Conservation (phyloP, 92 coral and sea anemone species). For the Bergia puertoricense region DNA sequence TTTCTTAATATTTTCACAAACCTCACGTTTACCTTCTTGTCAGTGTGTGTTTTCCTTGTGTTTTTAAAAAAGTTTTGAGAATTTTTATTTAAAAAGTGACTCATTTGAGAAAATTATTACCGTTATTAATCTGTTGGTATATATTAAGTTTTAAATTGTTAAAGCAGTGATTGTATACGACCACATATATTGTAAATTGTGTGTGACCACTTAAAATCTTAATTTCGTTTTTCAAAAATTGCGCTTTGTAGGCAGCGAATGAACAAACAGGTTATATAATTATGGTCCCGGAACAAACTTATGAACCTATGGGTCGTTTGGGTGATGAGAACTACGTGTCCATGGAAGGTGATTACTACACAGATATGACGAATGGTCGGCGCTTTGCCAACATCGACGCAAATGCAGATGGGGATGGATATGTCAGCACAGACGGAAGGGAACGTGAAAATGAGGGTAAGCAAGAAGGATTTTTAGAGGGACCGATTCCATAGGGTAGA, state of each 20-base stretch:
- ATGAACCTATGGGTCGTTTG: background rate
- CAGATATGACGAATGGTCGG: conserved; percentile 6
- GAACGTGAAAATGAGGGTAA: background rate
- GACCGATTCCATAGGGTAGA: too few species aligned
- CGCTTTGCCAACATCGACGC: background rate
- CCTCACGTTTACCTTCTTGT: too few species aligned
- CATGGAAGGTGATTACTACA: conserved; percentile 1
- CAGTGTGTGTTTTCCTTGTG: too few species aligned
- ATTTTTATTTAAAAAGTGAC: too few species aligned
- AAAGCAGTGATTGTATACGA: background rate
- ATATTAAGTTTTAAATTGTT: background rate
- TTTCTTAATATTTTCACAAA: too few species aligned
- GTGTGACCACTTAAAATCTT: background rate
- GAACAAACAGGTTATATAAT: background rate
- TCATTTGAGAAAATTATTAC: too few species aligned
- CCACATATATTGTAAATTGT: background rate
- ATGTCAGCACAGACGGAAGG: background rate
- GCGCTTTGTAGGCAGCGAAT: background rate
- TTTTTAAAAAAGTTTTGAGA: too few species aligned
- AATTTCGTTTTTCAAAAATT: background rate
- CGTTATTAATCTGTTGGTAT: too few species aligned
- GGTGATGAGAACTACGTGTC: background rate
- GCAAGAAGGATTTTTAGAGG: too few species aligned
- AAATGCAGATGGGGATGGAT: background rate
- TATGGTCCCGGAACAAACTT: background rate